These are phyloP conservation scores for Sceloporus tristichus DNA, from an alignment of 2,113 vertebrate species.

Conservation along the genomic window DNA sequence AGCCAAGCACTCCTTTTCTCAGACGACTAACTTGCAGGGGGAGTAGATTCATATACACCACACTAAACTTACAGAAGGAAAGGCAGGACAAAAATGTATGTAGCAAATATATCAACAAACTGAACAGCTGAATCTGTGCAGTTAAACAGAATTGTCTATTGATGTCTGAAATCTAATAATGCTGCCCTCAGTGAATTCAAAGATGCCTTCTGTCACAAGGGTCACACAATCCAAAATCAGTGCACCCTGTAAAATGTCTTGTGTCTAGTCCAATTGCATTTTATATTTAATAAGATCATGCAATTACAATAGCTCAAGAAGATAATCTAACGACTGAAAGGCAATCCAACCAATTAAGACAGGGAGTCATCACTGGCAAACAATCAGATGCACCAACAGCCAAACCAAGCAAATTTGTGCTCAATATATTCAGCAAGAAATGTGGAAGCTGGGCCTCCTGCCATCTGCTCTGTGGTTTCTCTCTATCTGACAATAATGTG, in stretches of 20 bases:
- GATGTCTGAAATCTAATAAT: neutral
- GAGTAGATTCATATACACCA: neutral
- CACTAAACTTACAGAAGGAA: neutral
- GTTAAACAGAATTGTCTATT: neutral
- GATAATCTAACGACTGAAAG: neutral
- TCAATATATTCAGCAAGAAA: slow-evolving; percentile 2
- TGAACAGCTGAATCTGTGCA: neutral
- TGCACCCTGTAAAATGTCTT: neutral
- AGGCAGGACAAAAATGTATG: neutral
- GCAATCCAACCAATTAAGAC: neutral
- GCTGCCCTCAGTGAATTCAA: neutral
- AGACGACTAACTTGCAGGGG: neutral
- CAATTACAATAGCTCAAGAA: neutral
- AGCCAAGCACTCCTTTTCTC: neutral
- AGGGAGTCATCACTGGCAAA: neutral
- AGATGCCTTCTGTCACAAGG: neutral
- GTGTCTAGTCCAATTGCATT: neutral
- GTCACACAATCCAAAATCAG: neutral
- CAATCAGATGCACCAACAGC: neutral
- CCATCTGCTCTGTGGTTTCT: neutral
- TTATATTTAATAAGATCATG: slow-evolving; percentile 3
- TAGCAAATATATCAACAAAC: neutral
- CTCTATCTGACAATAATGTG: slow-evolving; percentile 20
- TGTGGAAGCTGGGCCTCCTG: neutral
- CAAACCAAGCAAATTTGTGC: slow-evolving; percentile 10